Evolutionary conservation across 2,113 vertebrate species (phyloP), one percentile per base, ranked within the genome.

Genomic region (Sturnira hondurensis): DNA sequence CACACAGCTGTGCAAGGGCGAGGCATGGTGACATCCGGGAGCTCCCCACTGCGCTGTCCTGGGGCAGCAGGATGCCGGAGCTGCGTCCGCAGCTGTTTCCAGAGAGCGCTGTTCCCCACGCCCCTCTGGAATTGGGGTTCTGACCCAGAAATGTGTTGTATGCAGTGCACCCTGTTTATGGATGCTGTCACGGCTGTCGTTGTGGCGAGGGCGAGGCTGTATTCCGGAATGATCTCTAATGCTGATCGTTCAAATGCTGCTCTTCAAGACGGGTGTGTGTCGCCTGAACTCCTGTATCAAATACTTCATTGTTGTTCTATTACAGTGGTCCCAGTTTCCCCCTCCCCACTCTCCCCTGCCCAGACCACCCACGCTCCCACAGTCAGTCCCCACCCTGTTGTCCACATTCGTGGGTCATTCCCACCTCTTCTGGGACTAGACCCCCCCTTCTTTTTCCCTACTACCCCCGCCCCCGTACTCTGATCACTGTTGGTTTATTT

Each of bases 211-310:
- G 98, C 98, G 98, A 94, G 98, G 98, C 98, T 98, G 43, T 98
- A 98, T 98, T 98, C 98, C 56, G 96, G 97, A 70, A 84, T 98
- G 98, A 97, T 98, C 96, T 98, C 98, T 98, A 97, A 97, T 98
- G 96, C 89, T 98, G 97, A 93, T 98, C 98, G 98, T 98, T 98
- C 97, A 97, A 98, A 98, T 98, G 97, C 97, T 98, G 98, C 97
- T 98, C 97, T 97, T 95, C 97, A 97, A 94, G 96, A 91, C 96
- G 92, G 26, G 86, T 16, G 80, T 94, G 87, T 61, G 73, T 92
- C 89, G 88, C 94, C 96, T 96, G 87, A 97, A 96, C 16, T 31
- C 28, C 31, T 63, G 31, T 31, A 15, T 61, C 12, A 61, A 61
- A 28, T 28, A 28, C 22, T 28, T 28, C 12, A 11, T 61, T 28